These are phyloP conservation scores for Clostera curtula DNA, from an alignment of 2,888 invertebrate genomes.

Conservation along the genomic window DNA sequence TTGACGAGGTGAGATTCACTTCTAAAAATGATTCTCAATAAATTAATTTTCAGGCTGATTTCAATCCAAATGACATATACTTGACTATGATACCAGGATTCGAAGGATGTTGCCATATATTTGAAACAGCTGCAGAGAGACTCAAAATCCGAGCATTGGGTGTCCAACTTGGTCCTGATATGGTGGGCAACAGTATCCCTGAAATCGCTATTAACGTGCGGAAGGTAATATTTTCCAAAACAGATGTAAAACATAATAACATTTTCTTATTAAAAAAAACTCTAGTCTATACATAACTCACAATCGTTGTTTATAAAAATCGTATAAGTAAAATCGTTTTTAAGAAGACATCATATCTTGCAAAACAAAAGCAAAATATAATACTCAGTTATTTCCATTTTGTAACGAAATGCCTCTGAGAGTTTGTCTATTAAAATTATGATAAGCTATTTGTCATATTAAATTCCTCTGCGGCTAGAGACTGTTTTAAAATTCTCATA, in stretches of 20 bases:
- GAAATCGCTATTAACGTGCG: constrained; percentile 25
- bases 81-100: constrained; percentile 44
- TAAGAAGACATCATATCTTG: too few species aligned
- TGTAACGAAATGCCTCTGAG: too few species aligned
- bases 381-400: too few species aligned
- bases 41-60: constrained; percentile 21
- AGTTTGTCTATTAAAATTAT: too few species aligned
- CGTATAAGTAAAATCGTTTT: too few species aligned
- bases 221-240: background rate
- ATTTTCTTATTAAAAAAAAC: too few species aligned
- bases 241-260: background rate
- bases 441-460: too few species aligned
- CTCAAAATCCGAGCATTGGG: constrained; percentile 35
- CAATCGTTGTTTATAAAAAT: too few species aligned
- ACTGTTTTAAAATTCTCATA: too few species aligned
- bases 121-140: constrained; percentile 27
- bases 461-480: too few species aligned
- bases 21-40: background rate
- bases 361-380: too few species aligned
- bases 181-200: constrained; percentile 28
- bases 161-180: constrained; percentile 32
- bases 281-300: too few species aligned
- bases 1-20: background rate
- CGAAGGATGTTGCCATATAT: constrained; percentile 37
- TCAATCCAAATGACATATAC: constrained; percentile 26